Conservation (phyloP, 2,113 vertebrate species). For the Xenopus laevis region DNA sequence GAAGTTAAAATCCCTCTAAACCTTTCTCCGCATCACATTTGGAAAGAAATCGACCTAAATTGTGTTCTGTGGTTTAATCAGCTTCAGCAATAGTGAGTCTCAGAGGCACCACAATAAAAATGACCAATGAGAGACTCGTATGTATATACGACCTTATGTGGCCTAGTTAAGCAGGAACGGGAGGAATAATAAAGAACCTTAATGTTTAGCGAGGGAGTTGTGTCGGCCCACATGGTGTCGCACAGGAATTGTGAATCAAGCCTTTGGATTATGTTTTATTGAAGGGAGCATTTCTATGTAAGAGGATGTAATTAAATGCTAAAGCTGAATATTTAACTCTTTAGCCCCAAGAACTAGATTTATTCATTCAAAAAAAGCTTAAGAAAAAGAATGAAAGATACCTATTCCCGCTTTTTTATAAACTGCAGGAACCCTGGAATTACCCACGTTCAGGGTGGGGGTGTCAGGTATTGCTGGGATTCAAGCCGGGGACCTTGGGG, state of each 20-base stretch:
- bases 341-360: too few relatives aligned
- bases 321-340: too few relatives aligned
- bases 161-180: neutral
- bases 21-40: neutral
- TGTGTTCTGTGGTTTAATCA: constrained; percentile 6
- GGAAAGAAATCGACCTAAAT: neutral
- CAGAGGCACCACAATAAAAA: neutral
- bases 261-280: neutral
- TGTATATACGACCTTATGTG: neutral
- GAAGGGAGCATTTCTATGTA: neutral
- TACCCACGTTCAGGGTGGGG: too few relatives aligned
- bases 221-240: neutral
- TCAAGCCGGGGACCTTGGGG: too few relatives aligned
- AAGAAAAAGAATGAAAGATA: too few relatives aligned
- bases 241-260: neutral
- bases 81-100: neutral
- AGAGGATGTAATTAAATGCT: too few relatives aligned
- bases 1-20: constrained; percentile 17
- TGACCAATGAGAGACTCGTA: neutral
- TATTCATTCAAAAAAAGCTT: too few relatives aligned
- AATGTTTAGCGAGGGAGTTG: neutral
- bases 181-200: neutral
- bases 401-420: too few relatives aligned
- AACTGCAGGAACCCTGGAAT: too few relatives aligned
- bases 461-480: too few relatives aligned